Percentiles rank a stretch among this genome's conserved stretches.
Evolutionary conservation across 2,797 vertebrate species (phyloP).

Genomic region (Presbytis comata): DNA sequence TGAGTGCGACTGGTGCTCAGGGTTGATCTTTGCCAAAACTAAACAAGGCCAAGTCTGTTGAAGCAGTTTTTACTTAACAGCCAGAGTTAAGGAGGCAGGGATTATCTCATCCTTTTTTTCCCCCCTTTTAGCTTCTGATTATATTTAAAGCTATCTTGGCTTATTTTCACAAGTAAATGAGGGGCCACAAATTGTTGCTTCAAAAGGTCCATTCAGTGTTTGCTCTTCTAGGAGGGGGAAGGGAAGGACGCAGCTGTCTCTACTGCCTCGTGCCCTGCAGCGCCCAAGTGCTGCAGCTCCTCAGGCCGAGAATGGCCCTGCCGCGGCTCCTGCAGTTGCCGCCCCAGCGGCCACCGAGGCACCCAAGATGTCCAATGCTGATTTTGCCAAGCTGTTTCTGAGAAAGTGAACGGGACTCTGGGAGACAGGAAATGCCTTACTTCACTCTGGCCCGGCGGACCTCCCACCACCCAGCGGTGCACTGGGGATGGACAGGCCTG

Average conservation of each 20-base stretch:
- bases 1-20: rapidly evolving
- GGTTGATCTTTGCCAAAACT: neutral
- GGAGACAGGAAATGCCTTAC: conserved; percentile 86
- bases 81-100: neutral
- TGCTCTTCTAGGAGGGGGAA: conserved; percentile 90
- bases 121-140: neutral
- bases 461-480: neutral
- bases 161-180: neutral
- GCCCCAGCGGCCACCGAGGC: conserved; percentile 71
- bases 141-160: neutral
- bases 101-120: rapidly evolving
- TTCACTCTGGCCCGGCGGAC: conserved; percentile 66
- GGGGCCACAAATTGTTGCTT: rapidly evolving
- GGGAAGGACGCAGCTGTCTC: conserved; percentile 94
- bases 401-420: conserved; percentile 88
- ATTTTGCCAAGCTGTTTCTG: conserved; percentile 96
- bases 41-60: neutral
- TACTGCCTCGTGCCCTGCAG: conserved; percentile 94
- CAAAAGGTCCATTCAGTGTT: neutral
- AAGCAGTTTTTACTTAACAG: neutral
- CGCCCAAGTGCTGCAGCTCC: conserved; percentile 82
- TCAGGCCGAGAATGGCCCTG: conserved; percentile 92
- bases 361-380: conserved; percentile 95
- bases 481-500: conserved; percentile 38
- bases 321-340: conserved; percentile 71